Base-by-base conservation (phyloP, 2,888 invertebrate genomes). In the Drosophila ezoana region DNA sequence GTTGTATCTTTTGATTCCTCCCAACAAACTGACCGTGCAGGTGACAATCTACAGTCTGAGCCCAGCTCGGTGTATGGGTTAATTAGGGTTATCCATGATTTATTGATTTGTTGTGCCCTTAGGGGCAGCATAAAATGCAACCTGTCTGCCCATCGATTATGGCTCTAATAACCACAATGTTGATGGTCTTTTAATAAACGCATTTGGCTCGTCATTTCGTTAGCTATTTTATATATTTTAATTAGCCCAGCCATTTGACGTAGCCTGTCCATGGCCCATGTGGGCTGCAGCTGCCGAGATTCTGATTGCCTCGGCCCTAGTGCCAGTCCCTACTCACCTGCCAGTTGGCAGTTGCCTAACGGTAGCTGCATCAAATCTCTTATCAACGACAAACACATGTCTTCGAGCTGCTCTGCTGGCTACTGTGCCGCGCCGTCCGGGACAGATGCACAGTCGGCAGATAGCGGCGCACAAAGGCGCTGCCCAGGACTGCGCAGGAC, bases 21-120 rank as follows among this genome's bases (percentile, higher is more conserved):
- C 65, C 43, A 10, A 3, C 16, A n/a, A 18, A 20, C 57, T 11
- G 51, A 8, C 14, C 18, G 51, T 37, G 84, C 88, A 88, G 85
- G 85, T 85, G 85, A 85, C 85, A 85, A 76, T 69, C 64, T 23
- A 23, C 13, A 54, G 45, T 8, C 13, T 49, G 53, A 43, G 64
- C 33, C 35, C 14, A 47, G 52, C 45, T 28, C 33, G 66, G 44
- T 23, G 79, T 57, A 76, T 62, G 65, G 78, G 81, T 88, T 85
- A 85, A 85, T 85, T 85, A 76, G 79, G 89, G 86, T 83, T 86
- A 73, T 54, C 43, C 63, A 88, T 85, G 89, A 85, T 85, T 85
- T 85, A 85, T 85, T 84, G 87, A 87, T 72, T 18, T 74, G 80
- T 71, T 67, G 35, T 57, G 54, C 48, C 48, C 33, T 35, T 33